Percentiles rank a stretch among this genome's conserved stretches.
Evolutionary conservation across 2,888 invertebrate species (phyloP).

Genomic region (Tipula confusa): DNA sequence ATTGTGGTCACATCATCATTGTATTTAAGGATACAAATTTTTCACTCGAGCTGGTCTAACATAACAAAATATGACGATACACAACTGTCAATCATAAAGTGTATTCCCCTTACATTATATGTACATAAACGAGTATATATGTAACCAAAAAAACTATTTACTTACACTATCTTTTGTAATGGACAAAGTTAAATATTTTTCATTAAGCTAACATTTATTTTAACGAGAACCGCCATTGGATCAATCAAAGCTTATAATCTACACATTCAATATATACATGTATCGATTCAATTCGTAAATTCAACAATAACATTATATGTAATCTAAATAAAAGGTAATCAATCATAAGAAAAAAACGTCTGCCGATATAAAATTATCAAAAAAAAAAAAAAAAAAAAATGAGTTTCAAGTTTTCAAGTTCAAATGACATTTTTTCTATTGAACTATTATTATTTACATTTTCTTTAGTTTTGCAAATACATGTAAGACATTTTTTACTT

Average conservation of each 20-base stretch:
- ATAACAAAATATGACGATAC: not conserved
- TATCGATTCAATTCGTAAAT: not conserved
- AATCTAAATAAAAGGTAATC: not conserved
- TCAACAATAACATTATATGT: not conserved
- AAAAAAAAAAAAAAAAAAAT: too few relatives aligned
- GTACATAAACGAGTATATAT: not conserved
- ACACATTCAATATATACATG: not conserved
- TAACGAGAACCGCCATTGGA: not conserved
- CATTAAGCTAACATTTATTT: not conserved
- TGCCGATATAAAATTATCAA: not conserved
- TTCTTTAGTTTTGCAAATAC: too few relatives aligned
- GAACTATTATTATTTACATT: not conserved
- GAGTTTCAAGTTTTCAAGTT: too few relatives aligned
- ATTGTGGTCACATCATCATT: not conserved
- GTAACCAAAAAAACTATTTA: not conserved
- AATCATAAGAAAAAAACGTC: not conserved
- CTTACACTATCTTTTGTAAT: not conserved
- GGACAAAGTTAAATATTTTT: not conserved
- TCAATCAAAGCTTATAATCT: constrained; percentile 4
- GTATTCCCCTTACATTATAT: not conserved
- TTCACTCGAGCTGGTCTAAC: not conserved
- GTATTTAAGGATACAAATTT: not conserved
- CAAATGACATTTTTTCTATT: not conserved
- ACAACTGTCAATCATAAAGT: not conserved
- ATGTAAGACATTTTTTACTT: too few relatives aligned